phyloP scores from a whole-genome alignment of 2,113 vertebrate species.

The Daphoenositta chrysoptera region DNA sequence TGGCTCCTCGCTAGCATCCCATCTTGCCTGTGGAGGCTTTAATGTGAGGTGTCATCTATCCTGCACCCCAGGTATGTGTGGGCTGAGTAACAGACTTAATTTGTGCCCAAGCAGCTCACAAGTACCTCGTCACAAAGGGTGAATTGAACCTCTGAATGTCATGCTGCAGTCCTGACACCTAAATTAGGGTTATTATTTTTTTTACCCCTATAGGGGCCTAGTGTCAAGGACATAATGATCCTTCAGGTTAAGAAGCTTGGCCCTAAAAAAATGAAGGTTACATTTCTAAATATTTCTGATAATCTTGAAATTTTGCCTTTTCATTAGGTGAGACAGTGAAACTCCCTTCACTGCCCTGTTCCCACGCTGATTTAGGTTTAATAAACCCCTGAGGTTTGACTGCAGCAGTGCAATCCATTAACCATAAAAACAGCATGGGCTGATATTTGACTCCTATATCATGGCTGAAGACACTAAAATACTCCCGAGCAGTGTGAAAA shows the following conservation, averaged over 20 bases:
- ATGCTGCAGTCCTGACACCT: not conserved
- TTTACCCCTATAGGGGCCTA: not conserved
- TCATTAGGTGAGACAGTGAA: not conserved
- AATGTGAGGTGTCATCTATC: accelerated
- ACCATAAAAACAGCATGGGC: not conserved
- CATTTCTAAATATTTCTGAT: not conserved
- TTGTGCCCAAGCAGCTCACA: not conserved
- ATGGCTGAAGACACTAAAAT: not conserved
- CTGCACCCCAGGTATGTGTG: accelerated
- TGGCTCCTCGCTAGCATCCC: accelerated
- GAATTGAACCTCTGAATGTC: not conserved
- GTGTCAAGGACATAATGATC: not conserved
- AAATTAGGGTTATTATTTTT: not conserved
- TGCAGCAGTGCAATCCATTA: not conserved
- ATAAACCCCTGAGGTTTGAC: not conserved
- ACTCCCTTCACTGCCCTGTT: not conserved
- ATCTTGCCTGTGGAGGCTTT: not conserved
- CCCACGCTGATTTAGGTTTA: not conserved
- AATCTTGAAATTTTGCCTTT: not conserved
- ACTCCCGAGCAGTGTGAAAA: not conserved
- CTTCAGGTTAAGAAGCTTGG: not conserved
- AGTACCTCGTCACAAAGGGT: not conserved
- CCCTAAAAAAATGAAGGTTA: not conserved
- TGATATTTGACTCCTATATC: not conserved
- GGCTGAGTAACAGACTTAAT: not conserved